Percentiles rank a stretch among this genome's conserved stretches.
Evolutionary conservation across 2,113 vertebrate species (phyloP).

Genomic region (Corydoras maculifer): DNA sequence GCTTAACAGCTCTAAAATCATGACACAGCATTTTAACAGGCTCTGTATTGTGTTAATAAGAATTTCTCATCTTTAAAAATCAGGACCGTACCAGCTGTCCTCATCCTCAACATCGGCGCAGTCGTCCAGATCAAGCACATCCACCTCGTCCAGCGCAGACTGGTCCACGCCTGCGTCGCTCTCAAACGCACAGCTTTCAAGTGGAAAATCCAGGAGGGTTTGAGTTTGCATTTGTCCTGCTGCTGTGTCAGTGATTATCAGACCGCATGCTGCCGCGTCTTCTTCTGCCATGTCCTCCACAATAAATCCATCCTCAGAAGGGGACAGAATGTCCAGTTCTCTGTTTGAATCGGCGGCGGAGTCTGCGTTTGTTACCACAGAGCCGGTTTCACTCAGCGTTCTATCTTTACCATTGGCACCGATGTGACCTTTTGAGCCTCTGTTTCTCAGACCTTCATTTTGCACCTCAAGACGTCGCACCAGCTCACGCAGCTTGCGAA

Average conservation of each 20-base stretch:
- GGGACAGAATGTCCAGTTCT: conserved; percentile 46
- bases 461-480: conserved; percentile 79
- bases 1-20: too few relatives aligned
- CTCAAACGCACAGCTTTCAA: conserved; percentile 58
- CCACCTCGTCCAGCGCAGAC: conserved; percentile 74
- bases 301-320: conserved; percentile 44
- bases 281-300: conserved; percentile 56
- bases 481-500: conserved; percentile 80
- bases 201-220: conserved; percentile 43
- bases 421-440: conserved; percentile 54
- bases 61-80: neutral
- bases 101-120: conserved; percentile 72
- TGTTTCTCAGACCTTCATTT: conserved; percentile 74
- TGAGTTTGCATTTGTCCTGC: conserved; percentile 37
- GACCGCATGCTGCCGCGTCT: conserved; percentile 11
- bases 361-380: conserved; percentile 56
- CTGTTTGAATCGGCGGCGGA: conserved; percentile 45
- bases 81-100: conserved; percentile 75
- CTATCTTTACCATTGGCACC: conserved; percentile 53
- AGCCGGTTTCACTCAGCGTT: conserved; percentile 52
- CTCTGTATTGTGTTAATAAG: too few relatives aligned
- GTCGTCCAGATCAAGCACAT: conserved; percentile 75
- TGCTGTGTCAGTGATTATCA: conserved; percentile 6
- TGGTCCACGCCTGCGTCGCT: conserved; percentile 55
- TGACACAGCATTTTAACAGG: too few relatives aligned